Evolutionary conservation across 2,113 vertebrate species (phyloP).

Genomic region (Protobothrops mucrosquamatus): DNA sequence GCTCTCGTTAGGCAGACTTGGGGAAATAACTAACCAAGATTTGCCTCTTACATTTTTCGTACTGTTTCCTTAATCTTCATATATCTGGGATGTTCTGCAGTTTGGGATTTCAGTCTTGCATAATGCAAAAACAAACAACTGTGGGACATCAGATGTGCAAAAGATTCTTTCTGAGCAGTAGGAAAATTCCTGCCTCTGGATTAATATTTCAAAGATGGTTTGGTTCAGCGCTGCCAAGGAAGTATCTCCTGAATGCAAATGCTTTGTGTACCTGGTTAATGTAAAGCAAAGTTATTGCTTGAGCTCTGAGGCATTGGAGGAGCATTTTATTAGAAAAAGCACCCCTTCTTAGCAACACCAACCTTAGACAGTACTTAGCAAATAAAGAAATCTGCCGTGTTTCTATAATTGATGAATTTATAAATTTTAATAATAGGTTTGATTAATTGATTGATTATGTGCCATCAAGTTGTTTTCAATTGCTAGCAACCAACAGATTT

Average conservation of each 20-base stretch:
- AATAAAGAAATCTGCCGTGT: background rate
- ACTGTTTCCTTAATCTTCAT: background rate
- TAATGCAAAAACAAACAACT: background rate
- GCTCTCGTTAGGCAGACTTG: background rate
- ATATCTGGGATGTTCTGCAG: background rate
- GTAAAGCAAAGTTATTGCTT: background rate
- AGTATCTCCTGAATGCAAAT: background rate
- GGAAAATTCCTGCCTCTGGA: background rate
- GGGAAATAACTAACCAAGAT: background rate
- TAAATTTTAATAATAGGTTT: background rate
- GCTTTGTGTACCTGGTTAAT: background rate
- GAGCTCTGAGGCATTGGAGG: background rate
- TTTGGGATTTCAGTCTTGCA: background rate
- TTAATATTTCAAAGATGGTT: background rate
- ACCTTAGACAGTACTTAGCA: background rate
- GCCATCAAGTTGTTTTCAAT: background rate
- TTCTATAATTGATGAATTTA: background rate
- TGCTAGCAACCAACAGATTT: background rate
- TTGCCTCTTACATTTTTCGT: background rate
- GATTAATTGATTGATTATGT: background rate
- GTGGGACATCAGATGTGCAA: background rate
- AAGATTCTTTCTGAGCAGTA: background rate
- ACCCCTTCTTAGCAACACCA: background rate
- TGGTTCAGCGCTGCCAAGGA: background rate
- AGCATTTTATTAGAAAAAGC: background rate